Base-by-base conservation (phyloP, 2,113 vertebrate species). In the Osmerus mordax region DNA sequence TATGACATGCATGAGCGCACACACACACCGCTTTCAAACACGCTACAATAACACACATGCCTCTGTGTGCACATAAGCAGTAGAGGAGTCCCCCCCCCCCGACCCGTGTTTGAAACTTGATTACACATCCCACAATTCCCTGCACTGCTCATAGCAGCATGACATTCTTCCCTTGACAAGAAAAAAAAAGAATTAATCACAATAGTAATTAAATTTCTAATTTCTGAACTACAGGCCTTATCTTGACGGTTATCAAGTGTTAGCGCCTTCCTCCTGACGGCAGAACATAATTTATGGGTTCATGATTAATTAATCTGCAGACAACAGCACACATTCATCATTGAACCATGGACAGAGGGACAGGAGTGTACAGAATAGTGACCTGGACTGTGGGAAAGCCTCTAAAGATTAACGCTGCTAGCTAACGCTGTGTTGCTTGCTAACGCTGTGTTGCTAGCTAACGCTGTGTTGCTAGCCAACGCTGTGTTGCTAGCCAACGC, bases 31-130 rank as follows among this genome's bases (percentile, higher is more conserved):
- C 12, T 16, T 54, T 54, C 12, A 54, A 16, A 54, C 54, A 55
- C 14, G 54, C 54, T 55, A 55, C 14, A 55, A 55, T n/a, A 55
- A 67, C 41, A 23, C 65, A 47, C 65, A 54, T 12, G 19, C 59
- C 69, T 19, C 69, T 19, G 51, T 19, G 21, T 18, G 51, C 41
- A 21, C 41, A 67, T 23, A 19, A 53, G 36, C 36, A 41, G 36
- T 9, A 41, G 36, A 6, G 8, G 32, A 32, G 32, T 3, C 36
- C 36, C 36, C 36, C 36, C 36, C 36, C 36, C 36, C 36, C 36
- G 36, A 76, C 77, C 78, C 81, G 72, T 64, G 28, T 86, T 86
- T 72, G 83, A 87, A 86, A 74, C 84, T 78, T 81, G 75, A 89
- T 88, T 75, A 82, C 72, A 67, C 69, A 68, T 59, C 71, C 67